Percentiles rank a stretch among this genome's conserved stretches.
Evolutionary conservation across 2,113 vertebrate species (phyloP).

Genomic region (Ophiodon elongatus): DNA sequence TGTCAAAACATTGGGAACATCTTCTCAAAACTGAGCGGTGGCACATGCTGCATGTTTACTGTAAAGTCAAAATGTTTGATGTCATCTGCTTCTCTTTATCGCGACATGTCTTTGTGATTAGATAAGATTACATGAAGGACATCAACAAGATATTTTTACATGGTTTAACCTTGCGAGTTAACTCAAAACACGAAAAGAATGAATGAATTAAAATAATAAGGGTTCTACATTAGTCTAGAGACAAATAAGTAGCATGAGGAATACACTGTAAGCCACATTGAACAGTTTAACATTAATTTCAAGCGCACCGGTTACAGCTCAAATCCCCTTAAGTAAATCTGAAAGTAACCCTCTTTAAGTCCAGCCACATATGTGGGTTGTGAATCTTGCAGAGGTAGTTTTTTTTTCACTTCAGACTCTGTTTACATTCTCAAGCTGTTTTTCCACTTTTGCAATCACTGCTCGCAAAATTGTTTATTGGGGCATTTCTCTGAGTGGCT

Average conservation of each 20-base stretch:
- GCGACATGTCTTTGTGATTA: conserved; percentile 6
- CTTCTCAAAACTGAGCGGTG: not conserved
- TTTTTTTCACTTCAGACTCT: conserved; percentile 13
- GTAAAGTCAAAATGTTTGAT: not conserved
- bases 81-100: conserved; percentile 23
- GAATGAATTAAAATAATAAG: not conserved
- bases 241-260: not conserved
- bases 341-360: conserved; percentile 21
- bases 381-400: not conserved
- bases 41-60: not conserved
- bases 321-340: conserved; percentile 21
- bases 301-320: not conserved
- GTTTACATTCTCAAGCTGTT: conserved; percentile 1
- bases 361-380: conserved; percentile 7
- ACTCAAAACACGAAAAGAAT: conserved; percentile 3
- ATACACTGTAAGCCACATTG: not conserved
- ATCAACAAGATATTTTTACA: not conserved
- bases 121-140: conserved; percentile 16
- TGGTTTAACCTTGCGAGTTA: not conserved
- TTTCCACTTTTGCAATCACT: conserved; percentile 2
- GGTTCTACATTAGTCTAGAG: not conserved
- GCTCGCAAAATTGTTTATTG: conserved; percentile 3
- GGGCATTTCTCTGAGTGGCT: conserved; percentile 1
- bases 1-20: not conserved
- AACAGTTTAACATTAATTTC: not conserved